Evolutionary conservation across 2,113 vertebrate species (phyloP), one percentile per base, ranked within the genome.

Genomic region (Euleptes europaea): DNA sequence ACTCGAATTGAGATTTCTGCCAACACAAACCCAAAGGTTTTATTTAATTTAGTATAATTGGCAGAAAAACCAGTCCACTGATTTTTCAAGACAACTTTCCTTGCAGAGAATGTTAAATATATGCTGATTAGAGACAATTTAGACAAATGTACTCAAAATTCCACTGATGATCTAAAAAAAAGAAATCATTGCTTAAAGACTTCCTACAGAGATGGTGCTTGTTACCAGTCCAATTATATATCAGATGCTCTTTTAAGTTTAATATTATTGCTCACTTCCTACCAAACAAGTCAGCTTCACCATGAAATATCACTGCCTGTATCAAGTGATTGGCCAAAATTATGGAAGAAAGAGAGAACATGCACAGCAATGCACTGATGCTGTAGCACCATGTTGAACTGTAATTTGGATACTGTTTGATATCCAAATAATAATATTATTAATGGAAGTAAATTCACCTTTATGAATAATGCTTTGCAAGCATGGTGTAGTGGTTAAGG

Each of bases 181-280:
- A 73, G 35, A 80, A 85, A 79, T 80, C 67, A 79, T 33, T 85
- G 78, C n/a, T 42, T 26, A 44, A 73, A 70, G 31, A 83, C 54
- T 33, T 40, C 35, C 69, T 73, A 49, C 79, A 73, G 17, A 78
- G 74, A 78, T 66, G 33, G 31, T 35, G 7, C 51, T 77, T 70
- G 44, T 40, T 40, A n/a, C 51, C 49, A 42, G 60, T 47, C 54
- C 83, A 78, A n/a, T 71, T 71, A 71, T 78, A 42, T 31, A 38
- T 33, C 23, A 63, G 19, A 77, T 35, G 9, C 17, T 33, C 5
- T 54, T n/a, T 26, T n/a, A 33, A 35, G 31, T 57, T 78, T 78
- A 57, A 51, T 71, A 23, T 12, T 42, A 60, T 78, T 70, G 49
- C 40, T 42, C 15, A 51, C 15, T 13, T 28, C n/a, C 79, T 28